A percentile compares a stretch with the other conserved stretches of the same genome.
These are phyloP conservation scores for Tribolium castaneum DNA, from an alignment of 1,140 invertebrate genomes.

Conservation along the genomic window DNA sequence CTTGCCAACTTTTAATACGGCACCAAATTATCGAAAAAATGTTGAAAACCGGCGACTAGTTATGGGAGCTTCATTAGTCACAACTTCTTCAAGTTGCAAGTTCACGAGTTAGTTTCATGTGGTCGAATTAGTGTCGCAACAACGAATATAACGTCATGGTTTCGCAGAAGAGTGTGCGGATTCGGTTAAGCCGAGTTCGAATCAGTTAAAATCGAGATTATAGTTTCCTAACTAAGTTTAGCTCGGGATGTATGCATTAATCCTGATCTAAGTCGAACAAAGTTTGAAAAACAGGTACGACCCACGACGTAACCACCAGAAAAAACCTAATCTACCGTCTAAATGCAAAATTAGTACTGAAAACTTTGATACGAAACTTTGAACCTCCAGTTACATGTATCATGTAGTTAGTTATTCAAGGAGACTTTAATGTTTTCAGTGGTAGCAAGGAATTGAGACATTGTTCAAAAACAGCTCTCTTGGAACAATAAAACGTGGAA, in stretches of 20 bases:
- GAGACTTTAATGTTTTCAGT: neutral
- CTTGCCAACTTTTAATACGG: slow-evolving; percentile 3
- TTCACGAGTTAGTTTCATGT: neutral
- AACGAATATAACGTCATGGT: neutral
- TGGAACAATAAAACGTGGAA: neutral
- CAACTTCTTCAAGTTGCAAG: neutral
- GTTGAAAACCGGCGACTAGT: neutral
- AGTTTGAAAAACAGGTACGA: neutral
- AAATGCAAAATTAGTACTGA: neutral
- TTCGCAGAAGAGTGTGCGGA: neutral
- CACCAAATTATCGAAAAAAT: neutral
- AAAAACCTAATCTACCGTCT: too few relatives aligned
- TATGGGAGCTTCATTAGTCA: neutral
- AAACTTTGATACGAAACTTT: neutral
- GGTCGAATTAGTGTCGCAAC: neutral
- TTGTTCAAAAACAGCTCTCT: neutral
- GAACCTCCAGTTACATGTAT: neutral
- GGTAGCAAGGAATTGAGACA: neutral
- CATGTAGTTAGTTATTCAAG: neutral
- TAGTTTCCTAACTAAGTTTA: neutral
- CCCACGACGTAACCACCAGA: too few relatives aligned
- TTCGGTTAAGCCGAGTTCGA: neutral
- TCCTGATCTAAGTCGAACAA: neutral
- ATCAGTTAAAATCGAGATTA: neutral
- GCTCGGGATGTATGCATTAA: neutral